Evolutionary conservation across 2,888 invertebrate genomes (phyloP).

Genomic region (Hanleya hanleyi): DNA sequence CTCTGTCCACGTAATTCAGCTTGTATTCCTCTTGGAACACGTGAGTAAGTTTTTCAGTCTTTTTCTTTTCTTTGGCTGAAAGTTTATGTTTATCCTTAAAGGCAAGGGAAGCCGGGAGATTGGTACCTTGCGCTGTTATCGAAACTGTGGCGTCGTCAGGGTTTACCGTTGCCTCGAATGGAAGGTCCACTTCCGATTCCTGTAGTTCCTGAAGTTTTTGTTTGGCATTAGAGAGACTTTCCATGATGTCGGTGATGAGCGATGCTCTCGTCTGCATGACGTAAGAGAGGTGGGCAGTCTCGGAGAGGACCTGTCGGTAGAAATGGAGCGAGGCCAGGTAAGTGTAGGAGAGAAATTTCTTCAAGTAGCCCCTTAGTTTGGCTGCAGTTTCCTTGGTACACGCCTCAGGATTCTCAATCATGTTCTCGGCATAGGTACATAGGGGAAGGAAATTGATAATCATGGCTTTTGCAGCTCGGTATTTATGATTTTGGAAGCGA

Average conservation of each 20-base stretch:
- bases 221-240: background rate
- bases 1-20: background rate
- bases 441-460: conserved; percentile 13
- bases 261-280: background rate
- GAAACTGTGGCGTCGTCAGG: background rate
- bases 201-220: background rate
- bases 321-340: background rate
- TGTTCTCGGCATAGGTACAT: conserved; percentile 2
- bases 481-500: conserved; percentile 13
- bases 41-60: background rate
- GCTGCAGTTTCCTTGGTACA: background rate
- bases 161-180: background rate
- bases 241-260: background rate
- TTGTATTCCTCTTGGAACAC: background rate
- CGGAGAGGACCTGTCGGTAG: background rate
- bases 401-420: background rate
- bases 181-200: background rate
- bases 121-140: background rate
- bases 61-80: background rate
- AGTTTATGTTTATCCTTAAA: background rate
- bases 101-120: background rate
- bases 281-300: background rate
- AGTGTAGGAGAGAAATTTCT: background rate
- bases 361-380: background rate
- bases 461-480: conserved; percentile 5